Base-by-base conservation (phyloP, 92 coral and sea anemone species). In the Parazoanthus darwini region DNA sequence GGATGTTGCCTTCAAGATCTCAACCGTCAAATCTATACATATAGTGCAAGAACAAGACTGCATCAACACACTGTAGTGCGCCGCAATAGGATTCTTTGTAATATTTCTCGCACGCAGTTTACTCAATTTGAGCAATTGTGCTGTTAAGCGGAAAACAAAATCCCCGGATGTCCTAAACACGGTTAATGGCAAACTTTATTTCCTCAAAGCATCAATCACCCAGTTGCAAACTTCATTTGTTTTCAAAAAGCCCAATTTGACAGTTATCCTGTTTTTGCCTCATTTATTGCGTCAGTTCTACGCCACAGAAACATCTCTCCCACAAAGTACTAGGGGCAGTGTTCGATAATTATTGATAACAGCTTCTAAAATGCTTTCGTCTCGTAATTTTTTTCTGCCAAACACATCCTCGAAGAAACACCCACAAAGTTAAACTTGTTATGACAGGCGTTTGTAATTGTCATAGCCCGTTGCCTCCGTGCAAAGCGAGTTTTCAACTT, bases 11-110 rank as follows among this genome's bases (percentile, higher is more conserved):
- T 1, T 26, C 44, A 26, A 48, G 76, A 14, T 65, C 20, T 46
- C 56, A 43, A 73, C 67, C 58, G 71, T 33, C 67, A 46, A 83
- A 83, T 48, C 20, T 71, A 70, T 54, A 84, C 23, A 81, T 16
- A 74, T 26, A 71, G 16, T 71, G n/a, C 25, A 70, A 83, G 63
- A 43, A 43, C 10, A 46, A 70, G 38, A 43, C 48, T 37, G 35
- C 72, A 82, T 8, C 23, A 23, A 59, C 29, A 54, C 38, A 20
- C 15, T 8, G 29, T 25, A 15, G 25, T 51, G 37, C 5, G 33
- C 18, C 8, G 25, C 70, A 3, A 23, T 7, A 63, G n/a, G 70
- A 7, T 63, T 82, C 50, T 37, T 82, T 82, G 20, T 36, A 20
- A 39, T 2, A 8, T 82, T 82, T 82, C 22, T 50, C 76, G 8